phyloP scores from a whole-genome alignment of 2,888 invertebrate species.

The Caenorhabditis zanzibari region DNA sequence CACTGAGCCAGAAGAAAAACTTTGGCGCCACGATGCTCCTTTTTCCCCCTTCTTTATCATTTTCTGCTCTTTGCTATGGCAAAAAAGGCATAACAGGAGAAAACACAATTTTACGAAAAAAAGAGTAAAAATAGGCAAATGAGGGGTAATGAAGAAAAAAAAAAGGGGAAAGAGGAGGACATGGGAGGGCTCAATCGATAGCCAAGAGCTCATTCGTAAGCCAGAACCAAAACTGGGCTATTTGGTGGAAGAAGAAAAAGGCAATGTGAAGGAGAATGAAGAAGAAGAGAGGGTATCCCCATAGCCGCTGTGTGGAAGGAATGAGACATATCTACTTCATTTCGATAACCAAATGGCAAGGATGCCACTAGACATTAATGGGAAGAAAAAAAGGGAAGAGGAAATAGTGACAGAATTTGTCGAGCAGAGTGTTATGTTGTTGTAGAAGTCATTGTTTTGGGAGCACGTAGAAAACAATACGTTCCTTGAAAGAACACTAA shows the following conservation, averaged over 20 bases:
- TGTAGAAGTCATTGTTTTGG: conserved; percentile 3
- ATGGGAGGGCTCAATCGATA: conserved; percentile 50
- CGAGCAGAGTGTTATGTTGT: conserved; percentile 19
- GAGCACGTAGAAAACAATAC: conserved; percentile 11
- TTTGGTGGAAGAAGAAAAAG: conserved; percentile 35
- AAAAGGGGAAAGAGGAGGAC: conserved; percentile 10
- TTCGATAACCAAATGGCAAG: conserved; percentile 49
- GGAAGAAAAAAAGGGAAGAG: background rate
- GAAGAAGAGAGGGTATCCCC: conserved; percentile 25
- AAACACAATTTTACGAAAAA: conserved; percentile 57
- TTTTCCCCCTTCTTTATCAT: conserved; percentile 4
- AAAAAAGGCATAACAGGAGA: background rate
- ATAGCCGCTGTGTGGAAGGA: conserved; percentile 5
- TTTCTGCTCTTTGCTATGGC: conserved; percentile 19
- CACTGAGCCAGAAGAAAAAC: conserved; percentile 23
- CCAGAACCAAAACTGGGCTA: conserved; percentile 47
- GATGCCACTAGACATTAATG: conserved; percentile 34
- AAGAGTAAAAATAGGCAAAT: conserved; percentile 61
- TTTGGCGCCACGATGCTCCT: conserved; percentile 19
- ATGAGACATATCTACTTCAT: conserved; percentile 48
- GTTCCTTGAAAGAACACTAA: background rate
- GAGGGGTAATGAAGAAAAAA: conserved; percentile 57
- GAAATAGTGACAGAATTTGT: conserved; percentile 7
- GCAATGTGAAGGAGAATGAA: conserved; percentile 19
- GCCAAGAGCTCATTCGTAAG: conserved; percentile 61